These are phyloP conservation scores for Tanytarsus gracilentus DNA, from an alignment of 2,888 invertebrate genomes.

Conservation along the genomic window DNA sequence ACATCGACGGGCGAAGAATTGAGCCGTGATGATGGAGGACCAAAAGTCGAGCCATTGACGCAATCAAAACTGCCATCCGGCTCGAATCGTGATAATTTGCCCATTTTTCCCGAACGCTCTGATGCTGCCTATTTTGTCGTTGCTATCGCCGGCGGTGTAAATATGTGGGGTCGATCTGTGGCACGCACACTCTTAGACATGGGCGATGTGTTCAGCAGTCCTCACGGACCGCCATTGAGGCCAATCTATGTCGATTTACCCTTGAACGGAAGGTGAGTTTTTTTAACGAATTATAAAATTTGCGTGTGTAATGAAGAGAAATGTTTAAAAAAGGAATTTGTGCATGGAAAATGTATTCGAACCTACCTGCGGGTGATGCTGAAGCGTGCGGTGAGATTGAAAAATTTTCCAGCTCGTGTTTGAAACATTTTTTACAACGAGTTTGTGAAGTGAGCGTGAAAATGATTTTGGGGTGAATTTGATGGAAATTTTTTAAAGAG, in stretches of 20 bases:
- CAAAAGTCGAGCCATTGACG: neutral
- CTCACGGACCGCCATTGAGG: slow-evolving; percentile 34
- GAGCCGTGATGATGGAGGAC: neutral
- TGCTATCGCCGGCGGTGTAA: slow-evolving; percentile 35
- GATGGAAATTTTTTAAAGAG: too few relatives aligned
- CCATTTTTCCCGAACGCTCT: slow-evolving; percentile 33
- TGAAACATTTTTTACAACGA: too few relatives aligned
- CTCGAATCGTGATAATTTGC: neutral
- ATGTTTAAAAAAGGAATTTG: too few relatives aligned
- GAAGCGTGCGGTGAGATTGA: too few relatives aligned
- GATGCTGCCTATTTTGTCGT: slow-evolving; percentile 36
- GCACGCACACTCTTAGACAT: slow-evolving; percentile 34
- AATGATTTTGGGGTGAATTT: too few relatives aligned
- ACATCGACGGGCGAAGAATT: neutral
- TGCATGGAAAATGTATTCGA: too few relatives aligned
- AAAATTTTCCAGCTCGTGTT: too few relatives aligned
- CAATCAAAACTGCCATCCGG: neutral
- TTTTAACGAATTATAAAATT: neutral
- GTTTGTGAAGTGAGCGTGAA: too few relatives aligned
- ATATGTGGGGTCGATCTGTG: slow-evolving; percentile 34
- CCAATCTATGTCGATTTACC: slow-evolving; percentile 35
- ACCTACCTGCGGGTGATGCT: too few relatives aligned
- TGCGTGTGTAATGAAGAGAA: neutral
- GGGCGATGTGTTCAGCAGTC: slow-evolving; percentile 35
- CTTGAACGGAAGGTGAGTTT: slow-evolving; percentile 34